These are phyloP conservation scores for Hirtodrosophila alboralis DNA, from an alignment of 2,888 invertebrate species.

Conservation along the genomic window DNA sequence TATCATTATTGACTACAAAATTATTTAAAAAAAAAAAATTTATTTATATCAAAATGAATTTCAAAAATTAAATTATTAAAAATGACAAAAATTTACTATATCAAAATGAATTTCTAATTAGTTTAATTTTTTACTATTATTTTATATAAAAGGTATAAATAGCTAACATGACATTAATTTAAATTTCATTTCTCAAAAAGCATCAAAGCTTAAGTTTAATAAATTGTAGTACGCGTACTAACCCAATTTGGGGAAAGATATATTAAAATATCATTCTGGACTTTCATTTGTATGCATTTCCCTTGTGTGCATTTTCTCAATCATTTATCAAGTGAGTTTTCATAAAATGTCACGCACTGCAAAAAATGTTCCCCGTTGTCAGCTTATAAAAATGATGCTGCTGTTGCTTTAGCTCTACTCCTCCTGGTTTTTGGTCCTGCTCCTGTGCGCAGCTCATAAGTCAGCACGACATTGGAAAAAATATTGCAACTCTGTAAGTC, in stretches of 20 bases:
- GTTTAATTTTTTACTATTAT: too few species aligned
- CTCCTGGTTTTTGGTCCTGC: slow-evolving; percentile 7
- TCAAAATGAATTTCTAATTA: too few species aligned
- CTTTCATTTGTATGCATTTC: slow-evolving; percentile 39
- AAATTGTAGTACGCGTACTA: slow-evolving; percentile 23
- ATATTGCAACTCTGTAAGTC: slow-evolving; percentile 46
- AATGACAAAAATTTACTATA: too few species aligned
- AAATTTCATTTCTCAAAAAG: slow-evolving; percentile 20
- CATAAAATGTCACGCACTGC: slow-evolving; percentile 74
- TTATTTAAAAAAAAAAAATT: too few species aligned
- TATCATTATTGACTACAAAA: too few species aligned
- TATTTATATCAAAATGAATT: too few species aligned
- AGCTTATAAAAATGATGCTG: slow-evolving; percentile 62
- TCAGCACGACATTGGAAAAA: slow-evolving; percentile 48
- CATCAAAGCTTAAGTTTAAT: slow-evolving; percentile 1
- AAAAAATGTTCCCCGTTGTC: slow-evolving; percentile 56
- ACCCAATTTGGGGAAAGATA: slow-evolving; percentile 58
- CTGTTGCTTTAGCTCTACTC: slow-evolving; percentile 12
- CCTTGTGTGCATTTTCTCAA: slow-evolving; percentile 46
- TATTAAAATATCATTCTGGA: slow-evolving; percentile 48
- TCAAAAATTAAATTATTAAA: too few species aligned
- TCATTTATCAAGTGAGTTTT: slow-evolving; percentile 78
- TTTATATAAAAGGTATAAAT: too few species aligned
- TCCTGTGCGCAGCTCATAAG: slow-evolving; percentile 38
- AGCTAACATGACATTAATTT: slow-evolving; percentile 3